Evolutionary conservation across 2,888 invertebrate genomes (phyloP).

Genomic region (Drosophila kuntzei): DNA sequence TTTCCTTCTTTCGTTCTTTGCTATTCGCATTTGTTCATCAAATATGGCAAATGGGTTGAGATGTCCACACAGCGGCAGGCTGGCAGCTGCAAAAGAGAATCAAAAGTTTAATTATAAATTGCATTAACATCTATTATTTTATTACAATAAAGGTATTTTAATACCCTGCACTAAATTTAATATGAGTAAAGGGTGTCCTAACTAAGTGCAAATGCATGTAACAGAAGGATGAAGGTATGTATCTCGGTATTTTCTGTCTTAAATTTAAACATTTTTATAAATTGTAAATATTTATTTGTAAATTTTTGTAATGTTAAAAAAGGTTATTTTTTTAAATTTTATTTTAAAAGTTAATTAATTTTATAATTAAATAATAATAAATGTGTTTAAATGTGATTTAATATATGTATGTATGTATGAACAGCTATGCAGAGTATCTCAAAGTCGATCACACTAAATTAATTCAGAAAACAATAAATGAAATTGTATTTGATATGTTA

Average conservation of each 20-base stretch:
- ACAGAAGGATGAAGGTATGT: too few relatives aligned
- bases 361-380: too few relatives aligned
- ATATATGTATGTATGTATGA: too few relatives aligned
- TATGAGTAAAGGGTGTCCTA: not conserved
- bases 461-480: too few relatives aligned
- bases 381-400: too few relatives aligned
- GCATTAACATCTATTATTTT: not conserved
- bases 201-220: not conserved
- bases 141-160: not conserved
- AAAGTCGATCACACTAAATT: not conserved
- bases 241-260: too few relatives aligned
- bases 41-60: constrained; percentile 70
- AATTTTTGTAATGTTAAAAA: too few relatives aligned
- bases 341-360: too few relatives aligned
- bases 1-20: constrained; percentile 32
- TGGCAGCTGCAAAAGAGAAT: constrained; percentile 17
- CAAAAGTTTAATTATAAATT: constrained; percentile 12
- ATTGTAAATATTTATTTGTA: too few relatives aligned
- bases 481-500: too few relatives aligned
- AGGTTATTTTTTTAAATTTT: too few relatives aligned
- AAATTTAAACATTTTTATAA: too few relatives aligned
- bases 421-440: not conserved
- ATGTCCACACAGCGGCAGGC: constrained; percentile 33
- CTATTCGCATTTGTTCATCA: constrained; percentile 70
- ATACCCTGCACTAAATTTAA: not conserved